Base-by-base conservation (phyloP, 2,113 vertebrate genomes). In the Oriolus oriolus region DNA sequence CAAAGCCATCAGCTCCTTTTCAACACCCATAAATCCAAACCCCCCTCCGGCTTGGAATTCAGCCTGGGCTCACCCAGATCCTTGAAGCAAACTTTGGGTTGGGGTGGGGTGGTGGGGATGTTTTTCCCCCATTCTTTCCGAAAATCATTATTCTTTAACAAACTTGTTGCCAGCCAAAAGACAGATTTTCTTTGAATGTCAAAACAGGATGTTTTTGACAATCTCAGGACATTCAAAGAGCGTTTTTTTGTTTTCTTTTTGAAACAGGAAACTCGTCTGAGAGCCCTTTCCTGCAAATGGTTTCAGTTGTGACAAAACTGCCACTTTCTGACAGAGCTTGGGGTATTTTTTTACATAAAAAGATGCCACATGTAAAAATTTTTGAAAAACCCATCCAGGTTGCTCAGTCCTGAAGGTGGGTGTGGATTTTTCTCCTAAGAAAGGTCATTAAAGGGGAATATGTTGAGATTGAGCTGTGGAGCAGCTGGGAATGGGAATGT, bases 181-280 rank as follows among this genome's bases (percentile, higher is more conserved):
- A 33, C 45, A 45, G 66, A 39, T 80, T 90, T 95, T 94, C 86
- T 96, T 92, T 92, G 92, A 93, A 65, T 50, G 86, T 95, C 90
- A 96, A 95, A 97, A 96, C 96, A 97, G 96, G 96, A 97, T 97
- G 96, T 96, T 97, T 95, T 97, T 92, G 71, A 88, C 94, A 88
- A 95, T 74, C 89, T 97, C 89, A 88, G 86, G 83, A 77, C 82
- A 86, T 92, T 95, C 83, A 90, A 77, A 90, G 80, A 73, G n/a
- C 4, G 1, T 45, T 64, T 83, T 71, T 50, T 75, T 83, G 17
- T 90, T 84, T 71, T 86, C 83, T 95, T 90, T 93, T 90, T 90
- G 83, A 83, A 88, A 96, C 94, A 97, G 96, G 94, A 97, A 97
- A 44, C 71, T 93, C 4, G 1, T 89, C 91, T 90, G 50, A 92